phyloP scores from a whole-genome alignment of 2,888 invertebrate species.

The Entomobrya multifasciata region DNA sequence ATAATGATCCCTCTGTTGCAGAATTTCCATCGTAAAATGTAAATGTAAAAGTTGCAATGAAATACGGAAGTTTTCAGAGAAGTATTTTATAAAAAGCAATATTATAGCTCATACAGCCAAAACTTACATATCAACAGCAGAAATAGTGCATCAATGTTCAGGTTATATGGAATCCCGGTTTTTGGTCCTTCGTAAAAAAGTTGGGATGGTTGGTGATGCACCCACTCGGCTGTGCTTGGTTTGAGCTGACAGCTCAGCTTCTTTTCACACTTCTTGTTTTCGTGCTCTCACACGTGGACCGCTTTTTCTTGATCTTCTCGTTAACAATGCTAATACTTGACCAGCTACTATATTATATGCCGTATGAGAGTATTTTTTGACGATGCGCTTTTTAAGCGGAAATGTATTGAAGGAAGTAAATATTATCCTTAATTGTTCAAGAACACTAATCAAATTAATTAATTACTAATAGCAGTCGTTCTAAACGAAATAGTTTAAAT shows the following conservation, averaged over 20 bases:
- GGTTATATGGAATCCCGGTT: not conserved
- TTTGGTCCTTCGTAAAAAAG: no score
- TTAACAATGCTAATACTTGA: not conserved
- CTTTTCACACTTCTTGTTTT: slow-evolving; percentile 52
- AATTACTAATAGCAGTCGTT: no score
- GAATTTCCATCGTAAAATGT: no score
- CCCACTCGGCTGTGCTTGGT: slow-evolving; percentile 16
- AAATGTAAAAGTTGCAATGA: not conserved
- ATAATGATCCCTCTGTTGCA: slow-evolving; percentile 13
- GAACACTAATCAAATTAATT: not conserved
- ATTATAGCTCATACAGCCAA: slow-evolving; percentile 44
- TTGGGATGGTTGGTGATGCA: not conserved
- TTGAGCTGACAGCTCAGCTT: not conserved
- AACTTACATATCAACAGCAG: slow-evolving; percentile 69
- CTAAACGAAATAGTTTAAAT: no score
- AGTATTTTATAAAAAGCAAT: slow-evolving; percentile 36
- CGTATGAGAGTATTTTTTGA: no score
- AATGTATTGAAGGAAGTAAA: not conserved
- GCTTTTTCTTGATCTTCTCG: not conserved
- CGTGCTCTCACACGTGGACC: slow-evolving; percentile 50
- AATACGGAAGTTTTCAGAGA: slow-evolving; percentile 54
- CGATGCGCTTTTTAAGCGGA: no score
- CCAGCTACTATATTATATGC: not conserved
- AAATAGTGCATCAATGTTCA: slow-evolving; percentile 43
- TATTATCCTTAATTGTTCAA: not conserved